Conservation (phyloP, 2,888 invertebrate genomes). For the Mesorhabditis spiculigera region DNA sequence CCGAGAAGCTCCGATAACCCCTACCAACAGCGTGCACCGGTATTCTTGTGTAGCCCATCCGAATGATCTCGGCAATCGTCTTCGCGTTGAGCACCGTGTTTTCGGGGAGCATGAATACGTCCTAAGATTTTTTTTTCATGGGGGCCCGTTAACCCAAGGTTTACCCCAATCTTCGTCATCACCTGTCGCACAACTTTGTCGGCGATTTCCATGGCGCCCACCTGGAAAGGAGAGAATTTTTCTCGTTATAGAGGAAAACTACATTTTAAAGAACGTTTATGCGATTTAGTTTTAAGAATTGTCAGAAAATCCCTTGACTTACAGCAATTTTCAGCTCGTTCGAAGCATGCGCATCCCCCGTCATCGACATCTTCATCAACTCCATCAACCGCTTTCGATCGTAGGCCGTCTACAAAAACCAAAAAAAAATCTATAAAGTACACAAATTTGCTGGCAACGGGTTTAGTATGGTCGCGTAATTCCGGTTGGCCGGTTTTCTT, state of each 20-base stretch:
- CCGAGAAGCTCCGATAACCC: neutral
- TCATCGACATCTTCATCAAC: slow-evolving; percentile 68
- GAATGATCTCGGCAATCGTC: slow-evolving; percentile 92
- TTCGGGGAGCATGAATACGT: slow-evolving; percentile 91
- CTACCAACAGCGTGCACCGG: slow-evolving; percentile 71
- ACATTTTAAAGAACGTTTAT: neutral
- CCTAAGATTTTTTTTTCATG: slow-evolving; percentile 58
- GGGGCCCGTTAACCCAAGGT: neutral
- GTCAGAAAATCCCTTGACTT: neutral
- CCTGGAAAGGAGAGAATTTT: slow-evolving; percentile 28
- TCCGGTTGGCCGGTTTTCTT: no score
- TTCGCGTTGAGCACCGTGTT: slow-evolving; percentile 84
- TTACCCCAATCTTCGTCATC: slow-evolving; percentile 84
- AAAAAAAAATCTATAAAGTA: neutral
- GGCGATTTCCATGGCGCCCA: slow-evolving; percentile 86
- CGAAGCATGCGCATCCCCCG: slow-evolving; percentile 31
- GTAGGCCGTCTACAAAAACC: slow-evolving; percentile 68
- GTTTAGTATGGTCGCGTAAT: neutral
- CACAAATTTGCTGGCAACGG: neutral
- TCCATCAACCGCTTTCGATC: slow-evolving; percentile 92
- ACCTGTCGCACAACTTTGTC: slow-evolving; percentile 88
- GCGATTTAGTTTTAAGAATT: neutral
- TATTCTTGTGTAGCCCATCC: slow-evolving; percentile 72
- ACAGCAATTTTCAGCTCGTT: slow-evolving; percentile 51
- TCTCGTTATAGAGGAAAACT: neutral